These are phyloP conservation scores for Peromyscus aztecus DNA, from an alignment of 2,797 vertebrate genomes.

Conservation along the genomic window DNA sequence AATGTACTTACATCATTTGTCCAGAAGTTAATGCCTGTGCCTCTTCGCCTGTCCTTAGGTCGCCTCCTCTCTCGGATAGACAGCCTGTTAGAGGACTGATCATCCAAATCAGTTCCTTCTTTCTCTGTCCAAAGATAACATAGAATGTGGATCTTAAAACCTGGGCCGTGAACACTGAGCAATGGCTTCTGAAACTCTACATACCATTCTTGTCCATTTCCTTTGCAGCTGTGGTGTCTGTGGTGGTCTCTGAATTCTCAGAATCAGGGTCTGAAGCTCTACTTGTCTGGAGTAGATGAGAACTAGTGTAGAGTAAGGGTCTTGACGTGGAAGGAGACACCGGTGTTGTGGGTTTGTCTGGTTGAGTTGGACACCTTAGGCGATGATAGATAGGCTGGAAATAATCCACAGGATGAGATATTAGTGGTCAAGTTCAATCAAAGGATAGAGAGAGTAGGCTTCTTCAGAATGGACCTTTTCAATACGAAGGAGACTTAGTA, in stretches of 20 bases:
- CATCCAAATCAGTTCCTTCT: conserved; percentile 88
- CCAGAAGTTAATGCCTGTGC: conserved; percentile 86
- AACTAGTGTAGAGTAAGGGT: conserved; percentile 84
- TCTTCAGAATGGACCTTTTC: background rate
- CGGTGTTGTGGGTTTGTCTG: conserved; percentile 85
- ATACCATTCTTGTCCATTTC: conserved; percentile 88
- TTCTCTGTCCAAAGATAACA: conserved; percentile 84
- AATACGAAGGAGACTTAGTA: background rate
- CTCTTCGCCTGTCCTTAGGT: conserved; percentile 85
- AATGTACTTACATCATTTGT: conserved; percentile 88
- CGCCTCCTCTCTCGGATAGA: conserved; percentile 86
- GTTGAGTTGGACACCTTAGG: conserved; percentile 84
- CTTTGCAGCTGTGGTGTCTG: conserved; percentile 65
- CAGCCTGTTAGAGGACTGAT: conserved; percentile 84
- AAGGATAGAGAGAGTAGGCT: background rate
- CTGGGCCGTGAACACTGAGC: background rate
- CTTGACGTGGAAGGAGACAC: conserved; percentile 85
- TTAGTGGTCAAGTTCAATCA: background rate
- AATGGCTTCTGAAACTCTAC: conserved; percentile 53
- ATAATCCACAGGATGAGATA: conserved; percentile 42
- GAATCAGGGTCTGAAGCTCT: conserved; percentile 81
- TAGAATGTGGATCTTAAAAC: background rate
- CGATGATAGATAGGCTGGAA: conserved; percentile 84
- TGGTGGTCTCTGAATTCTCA: conserved; percentile 81
- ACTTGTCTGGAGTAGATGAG: conserved; percentile 83